These are phyloP conservation scores for Aleadryas rufinucha DNA, from an alignment of 2,113 vertebrate genomes.

Conservation along the genomic window DNA sequence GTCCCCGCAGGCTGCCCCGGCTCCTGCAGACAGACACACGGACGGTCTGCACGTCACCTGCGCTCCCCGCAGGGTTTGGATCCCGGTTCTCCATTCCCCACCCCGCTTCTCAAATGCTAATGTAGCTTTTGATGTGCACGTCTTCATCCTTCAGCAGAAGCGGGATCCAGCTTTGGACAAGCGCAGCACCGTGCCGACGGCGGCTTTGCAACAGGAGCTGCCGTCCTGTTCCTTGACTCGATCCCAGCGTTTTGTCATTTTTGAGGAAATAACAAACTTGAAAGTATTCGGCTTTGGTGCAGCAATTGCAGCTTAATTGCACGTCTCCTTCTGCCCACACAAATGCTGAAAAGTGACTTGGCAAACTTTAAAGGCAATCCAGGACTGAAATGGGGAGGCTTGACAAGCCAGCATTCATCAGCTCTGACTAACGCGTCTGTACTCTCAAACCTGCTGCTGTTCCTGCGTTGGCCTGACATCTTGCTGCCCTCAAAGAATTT, in stretches of 20 bases:
- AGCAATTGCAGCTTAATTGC: conserved; percentile 68
- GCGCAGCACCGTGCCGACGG: background rate
- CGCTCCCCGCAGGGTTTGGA: background rate
- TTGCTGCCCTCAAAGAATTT: conserved; percentile 59
- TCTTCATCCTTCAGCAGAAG: background rate
- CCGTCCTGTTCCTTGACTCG: conserved; percentile 31
- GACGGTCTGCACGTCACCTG: background rate
- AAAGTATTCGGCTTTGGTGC: conserved; percentile 59
- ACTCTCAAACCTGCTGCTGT: conserved; percentile 67
- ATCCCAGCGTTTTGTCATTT: conserved; percentile 56
- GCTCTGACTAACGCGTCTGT: conserved; percentile 63
- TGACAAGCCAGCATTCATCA: conserved; percentile 69
- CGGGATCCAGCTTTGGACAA: background rate
- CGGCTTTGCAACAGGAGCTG: conserved; percentile 8
- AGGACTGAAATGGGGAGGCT: conserved; percentile 61
- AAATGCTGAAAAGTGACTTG: conserved; percentile 69
- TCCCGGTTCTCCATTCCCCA: background rate
- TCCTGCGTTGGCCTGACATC: conserved; percentile 61
- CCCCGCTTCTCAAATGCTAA: background rate
- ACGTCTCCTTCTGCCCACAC: conserved; percentile 68
- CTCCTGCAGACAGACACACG: background rate
- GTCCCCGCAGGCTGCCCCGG: background rate
- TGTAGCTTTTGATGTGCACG: background rate
- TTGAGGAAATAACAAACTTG: conserved; percentile 61
- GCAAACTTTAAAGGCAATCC: conserved; percentile 66